Conservation (phyloP, 1,140 invertebrate genomes). For the Proales similis region DNA sequence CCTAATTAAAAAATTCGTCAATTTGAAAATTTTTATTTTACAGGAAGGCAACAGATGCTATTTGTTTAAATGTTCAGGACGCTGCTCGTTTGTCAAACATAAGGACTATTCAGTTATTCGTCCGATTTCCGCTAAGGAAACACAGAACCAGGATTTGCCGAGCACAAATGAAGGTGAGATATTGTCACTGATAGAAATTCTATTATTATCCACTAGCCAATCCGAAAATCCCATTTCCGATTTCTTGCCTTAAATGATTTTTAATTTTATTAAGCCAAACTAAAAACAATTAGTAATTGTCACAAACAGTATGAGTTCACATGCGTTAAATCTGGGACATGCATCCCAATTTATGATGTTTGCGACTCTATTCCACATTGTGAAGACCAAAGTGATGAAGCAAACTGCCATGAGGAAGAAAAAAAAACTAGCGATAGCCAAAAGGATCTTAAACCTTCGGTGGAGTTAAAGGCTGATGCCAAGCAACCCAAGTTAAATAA, state of each 20-base stretch:
- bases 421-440: neutral
- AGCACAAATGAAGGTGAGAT: slow-evolving; percentile 2
- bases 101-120: slow-evolving; percentile 17
- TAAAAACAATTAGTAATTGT: slow-evolving; percentile 16
- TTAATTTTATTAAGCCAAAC: neutral
- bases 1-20: no score
- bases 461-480: no score
- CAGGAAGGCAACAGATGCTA: slow-evolving; percentile 22
- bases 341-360: slow-evolving; percentile 35
- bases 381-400: slow-evolving; percentile 24
- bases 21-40: no score
- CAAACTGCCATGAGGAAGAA: neutral
- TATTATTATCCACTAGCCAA: neutral
- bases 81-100: slow-evolving; percentile 27
- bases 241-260: no score
- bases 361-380: slow-evolving; percentile 17
- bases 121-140: slow-evolving; percentile 1
- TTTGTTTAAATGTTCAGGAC: slow-evolving; percentile 15
- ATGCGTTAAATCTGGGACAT: slow-evolving; percentile 6
- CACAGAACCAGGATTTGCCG: neutral
- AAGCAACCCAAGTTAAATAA: neutral
- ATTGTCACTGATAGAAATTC: slow-evolving; percentile 4
- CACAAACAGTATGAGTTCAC: slow-evolving; percentile 28
- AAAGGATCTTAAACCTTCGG: neutral
- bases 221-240: no score